Percentiles rank a stretch among this genome's conserved stretches.
These are phyloP conservation scores for Ailuropoda melanoleuca DNA, from an alignment of 2,113 vertebrate genomes.

Conservation along the genomic window DNA sequence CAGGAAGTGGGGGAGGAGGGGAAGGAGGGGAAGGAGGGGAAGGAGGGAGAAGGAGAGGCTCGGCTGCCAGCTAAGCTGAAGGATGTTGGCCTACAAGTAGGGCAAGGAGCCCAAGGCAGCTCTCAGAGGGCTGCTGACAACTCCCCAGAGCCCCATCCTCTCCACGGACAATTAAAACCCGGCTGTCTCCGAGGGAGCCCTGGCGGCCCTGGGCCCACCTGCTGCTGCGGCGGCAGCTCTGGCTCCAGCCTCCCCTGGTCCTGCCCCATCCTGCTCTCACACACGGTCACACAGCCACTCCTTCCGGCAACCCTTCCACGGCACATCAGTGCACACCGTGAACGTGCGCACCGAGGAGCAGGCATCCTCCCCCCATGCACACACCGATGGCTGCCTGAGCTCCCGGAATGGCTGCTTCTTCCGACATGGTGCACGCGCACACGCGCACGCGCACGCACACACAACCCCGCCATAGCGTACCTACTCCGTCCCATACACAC, in stretches of 20 bases:
- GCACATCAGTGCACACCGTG: accelerated
- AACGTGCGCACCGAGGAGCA: background rate
- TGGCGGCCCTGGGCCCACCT: background rate
- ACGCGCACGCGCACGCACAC: no score
- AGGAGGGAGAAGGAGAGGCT: background rate
- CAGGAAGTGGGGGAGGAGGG: background rate
- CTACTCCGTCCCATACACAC: accelerated
- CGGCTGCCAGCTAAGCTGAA: background rate
- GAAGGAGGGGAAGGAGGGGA: no score
- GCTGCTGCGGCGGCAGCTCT: background rate
- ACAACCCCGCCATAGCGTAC: background rate
- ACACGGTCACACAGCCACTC: background rate
- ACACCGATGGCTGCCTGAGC: background rate
- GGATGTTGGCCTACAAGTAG: slow-evolving; percentile 53
- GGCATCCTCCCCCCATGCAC: accelerated
- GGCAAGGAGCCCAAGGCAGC: slow-evolving; percentile 19
- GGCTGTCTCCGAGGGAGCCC: background rate
- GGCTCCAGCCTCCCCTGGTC: background rate
- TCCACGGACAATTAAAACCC: slow-evolving; percentile 52
- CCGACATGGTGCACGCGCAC: background rate
- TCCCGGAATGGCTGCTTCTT: background rate
- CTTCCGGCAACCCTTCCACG: background rate
- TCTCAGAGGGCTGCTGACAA: background rate
- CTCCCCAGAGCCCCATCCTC: slow-evolving; percentile 54
- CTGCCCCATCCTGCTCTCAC: background rate